A percentile compares a stretch with the other conserved stretches of the same genome.
Evolutionary conservation across 2,797 vertebrate species (phyloP).

Genomic region (Pantherophis alleghaniensis): DNA sequence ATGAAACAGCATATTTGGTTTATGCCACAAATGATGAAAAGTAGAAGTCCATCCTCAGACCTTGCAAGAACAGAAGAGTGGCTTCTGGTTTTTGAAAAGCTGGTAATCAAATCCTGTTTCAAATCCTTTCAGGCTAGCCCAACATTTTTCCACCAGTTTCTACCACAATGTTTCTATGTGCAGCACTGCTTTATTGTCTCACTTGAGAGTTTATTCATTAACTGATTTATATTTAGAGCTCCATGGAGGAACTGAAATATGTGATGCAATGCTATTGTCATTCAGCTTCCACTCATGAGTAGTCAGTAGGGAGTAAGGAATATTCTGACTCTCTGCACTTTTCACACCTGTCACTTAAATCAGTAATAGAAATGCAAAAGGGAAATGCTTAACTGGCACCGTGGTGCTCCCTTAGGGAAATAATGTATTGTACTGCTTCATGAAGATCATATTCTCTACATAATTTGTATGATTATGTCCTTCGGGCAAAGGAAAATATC

Average conservation of each 20-base stretch:
- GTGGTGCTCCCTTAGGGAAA: conserved; percentile 30
- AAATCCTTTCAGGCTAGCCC: not conserved
- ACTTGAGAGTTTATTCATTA: conserved; percentile 22
- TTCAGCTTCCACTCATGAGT: conserved; percentile 47
- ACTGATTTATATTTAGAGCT: not conserved
- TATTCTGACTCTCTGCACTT: conserved; percentile 49
- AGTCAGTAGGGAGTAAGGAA: conserved; percentile 42
- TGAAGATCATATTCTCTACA: conserved; percentile 44
- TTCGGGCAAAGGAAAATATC: not conserved
- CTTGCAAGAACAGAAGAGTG: not conserved
- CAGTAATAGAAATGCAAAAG: conserved; percentile 53
- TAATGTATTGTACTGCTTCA: conserved; percentile 35
- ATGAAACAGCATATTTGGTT: conserved; percentile 31
- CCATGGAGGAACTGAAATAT: conserved; percentile 4
- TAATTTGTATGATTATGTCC: conserved; percentile 27
- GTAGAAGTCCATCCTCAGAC: not conserved
- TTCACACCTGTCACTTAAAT: conserved; percentile 63
- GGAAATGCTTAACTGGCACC: conserved; percentile 49
- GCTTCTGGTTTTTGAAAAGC: not conserved
- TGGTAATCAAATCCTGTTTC: not conserved
- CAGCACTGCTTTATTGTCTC: not conserved
- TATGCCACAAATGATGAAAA: not conserved
- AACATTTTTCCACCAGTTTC: not conserved
- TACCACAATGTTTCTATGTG: not conserved
- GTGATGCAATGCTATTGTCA: not conserved